Conservation (phyloP, 2,797 vertebrate genomes). For the Dallia pectoralis region DNA sequence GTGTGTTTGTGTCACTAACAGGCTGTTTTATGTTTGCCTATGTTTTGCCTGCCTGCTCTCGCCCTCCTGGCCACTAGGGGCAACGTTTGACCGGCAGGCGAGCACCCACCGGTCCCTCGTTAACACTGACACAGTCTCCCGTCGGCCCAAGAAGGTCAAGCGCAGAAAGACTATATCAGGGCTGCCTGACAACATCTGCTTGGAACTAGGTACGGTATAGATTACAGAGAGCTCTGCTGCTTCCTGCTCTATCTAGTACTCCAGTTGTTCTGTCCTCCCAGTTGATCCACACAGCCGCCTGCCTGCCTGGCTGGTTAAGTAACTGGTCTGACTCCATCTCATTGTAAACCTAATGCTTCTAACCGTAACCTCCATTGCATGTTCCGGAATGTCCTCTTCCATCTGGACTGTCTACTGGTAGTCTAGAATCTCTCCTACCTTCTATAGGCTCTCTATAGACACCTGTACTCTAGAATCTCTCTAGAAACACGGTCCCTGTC, state of each 20-base stretch:
- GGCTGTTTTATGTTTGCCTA: slow-evolving; percentile 52
- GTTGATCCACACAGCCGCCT: background rate
- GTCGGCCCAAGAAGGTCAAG: slow-evolving; percentile 99
- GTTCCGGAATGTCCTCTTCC: background rate
- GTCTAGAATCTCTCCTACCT: background rate
- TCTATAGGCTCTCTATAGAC: background rate
- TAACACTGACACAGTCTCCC: slow-evolving; percentile 98
- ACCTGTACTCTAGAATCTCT: background rate
- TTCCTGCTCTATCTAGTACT: slow-evolving; percentile 3
- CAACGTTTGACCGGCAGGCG: slow-evolving; percentile 99
- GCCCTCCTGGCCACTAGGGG: slow-evolving; percentile 90
- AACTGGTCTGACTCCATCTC: background rate
- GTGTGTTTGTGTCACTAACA: slow-evolving; percentile 80
- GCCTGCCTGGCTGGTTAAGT: background rate
- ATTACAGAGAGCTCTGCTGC: slow-evolving; percentile 29
- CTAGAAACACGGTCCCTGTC: too few species aligned
- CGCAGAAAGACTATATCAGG: slow-evolving; percentile 99
- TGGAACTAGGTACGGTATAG: slow-evolving; percentile 96
- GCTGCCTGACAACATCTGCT: slow-evolving; percentile 95
- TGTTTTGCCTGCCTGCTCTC: slow-evolving; percentile 76
- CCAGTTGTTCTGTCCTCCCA: slow-evolving; percentile 28
- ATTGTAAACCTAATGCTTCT: background rate
- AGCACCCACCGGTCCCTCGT: slow-evolving; percentile 97
- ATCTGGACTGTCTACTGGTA: background rate
- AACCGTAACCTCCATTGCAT: background rate